Evolutionary conservation across 2,888 invertebrate species (phyloP).

Genomic region (Eucera pruinosa): DNA sequence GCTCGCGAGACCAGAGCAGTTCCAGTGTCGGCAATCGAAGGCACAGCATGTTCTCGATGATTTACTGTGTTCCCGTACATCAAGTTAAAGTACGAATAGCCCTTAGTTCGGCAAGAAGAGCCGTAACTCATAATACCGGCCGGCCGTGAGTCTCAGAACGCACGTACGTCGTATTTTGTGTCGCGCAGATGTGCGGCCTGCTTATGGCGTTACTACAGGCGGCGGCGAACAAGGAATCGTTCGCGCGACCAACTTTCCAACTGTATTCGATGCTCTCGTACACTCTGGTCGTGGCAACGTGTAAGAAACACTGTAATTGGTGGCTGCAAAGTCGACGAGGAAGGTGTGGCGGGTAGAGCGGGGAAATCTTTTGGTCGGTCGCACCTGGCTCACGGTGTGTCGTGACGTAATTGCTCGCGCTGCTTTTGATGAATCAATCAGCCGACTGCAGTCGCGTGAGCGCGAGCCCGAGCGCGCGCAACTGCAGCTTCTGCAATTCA

Average conservation of each 20-base stretch:
- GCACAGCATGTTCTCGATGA: not conserved
- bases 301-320: constrained; percentile 21
- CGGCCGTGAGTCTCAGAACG: not conserved
- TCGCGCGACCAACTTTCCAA: constrained; percentile 31
- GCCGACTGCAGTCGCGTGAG: constrained; percentile 41
- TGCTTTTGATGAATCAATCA: constrained; percentile 71
- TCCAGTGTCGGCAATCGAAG: constrained; percentile 5
- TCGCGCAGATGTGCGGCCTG: constrained; percentile 22
- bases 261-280: not conserved
- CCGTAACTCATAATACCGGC: constrained; percentile 38
- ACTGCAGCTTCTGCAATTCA: constrained; percentile 68
- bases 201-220: not conserved
- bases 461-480: constrained; percentile 24
- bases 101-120: constrained; percentile 27
- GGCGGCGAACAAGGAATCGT: constrained; percentile 11
- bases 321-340: not conserved
- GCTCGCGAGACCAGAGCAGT: not conserved
- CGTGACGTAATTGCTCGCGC: constrained; percentile 60
- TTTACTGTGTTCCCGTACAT: constrained; percentile 7
- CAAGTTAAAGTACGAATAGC: not conserved
- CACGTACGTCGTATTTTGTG: constrained; percentile 38
- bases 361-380: constrained; percentile 51
- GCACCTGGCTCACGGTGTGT: constrained; percentile 48
- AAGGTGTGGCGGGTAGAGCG: constrained; percentile 12
- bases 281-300: not conserved